Base-by-base conservation (phyloP, 2,888 invertebrate genomes). In the Oligia strigilis region DNA sequence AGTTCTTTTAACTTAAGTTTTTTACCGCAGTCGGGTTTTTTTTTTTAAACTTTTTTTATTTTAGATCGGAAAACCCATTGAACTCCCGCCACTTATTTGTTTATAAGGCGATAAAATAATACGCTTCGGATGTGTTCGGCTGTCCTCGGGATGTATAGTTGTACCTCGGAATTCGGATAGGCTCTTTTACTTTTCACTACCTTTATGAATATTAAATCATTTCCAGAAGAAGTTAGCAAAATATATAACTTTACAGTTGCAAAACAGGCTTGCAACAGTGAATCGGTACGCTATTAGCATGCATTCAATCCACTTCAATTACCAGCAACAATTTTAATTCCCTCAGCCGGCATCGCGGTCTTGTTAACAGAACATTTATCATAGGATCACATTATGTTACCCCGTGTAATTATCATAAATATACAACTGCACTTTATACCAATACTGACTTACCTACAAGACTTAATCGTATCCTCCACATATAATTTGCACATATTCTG, bases 361-460 rank as follows among this genome's bases (percentile, higher is more conserved):
- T 84, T 89, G 87, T 87, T 87, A 83, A 89, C 84, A 88, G 79
- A 78, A 67, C 78, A 88, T 87, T 88, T 88, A 82, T 81, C 89
- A 84, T 70, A 58, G 67, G 73, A 75, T 74, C 71, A 67, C 87
- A 83, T 85, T 78, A 77, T 78, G 60, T 75, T 80, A 79, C 79
- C 40, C 70, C 43, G 62, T 87, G 65, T 82, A 80, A 88, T 89
- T 89, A 87, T 43, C 71, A 70, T 89, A 85, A 80, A 78, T 82
- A 88, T 85, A 78, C 40, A 67, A 86, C 75, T 80, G 67, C 74
- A 78, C 60, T 55, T 78, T 52, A 85, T 75, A n/a, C 87, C 49
- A 78, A 69, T 81, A 84, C 66, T 60, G 1, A 40, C 23, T 17
- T 71, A 72, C 72, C 36, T 58, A 77, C 85, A 73, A 65, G 75